Conservation (phyloP, 2,113 vertebrate genomes). For the Grallaria varia region DNA sequence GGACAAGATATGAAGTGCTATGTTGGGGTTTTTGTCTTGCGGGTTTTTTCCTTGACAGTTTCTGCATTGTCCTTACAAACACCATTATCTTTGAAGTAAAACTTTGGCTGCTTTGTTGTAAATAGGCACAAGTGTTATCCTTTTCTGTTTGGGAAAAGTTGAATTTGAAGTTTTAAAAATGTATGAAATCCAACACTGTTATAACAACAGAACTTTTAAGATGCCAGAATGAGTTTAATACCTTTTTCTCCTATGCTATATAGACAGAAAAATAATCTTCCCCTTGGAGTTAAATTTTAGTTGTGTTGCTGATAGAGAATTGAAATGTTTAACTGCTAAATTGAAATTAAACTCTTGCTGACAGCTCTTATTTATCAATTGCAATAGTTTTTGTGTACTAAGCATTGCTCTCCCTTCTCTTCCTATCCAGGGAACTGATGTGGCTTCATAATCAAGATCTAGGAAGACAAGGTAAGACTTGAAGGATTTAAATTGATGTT, state of each 20-base stretch:
- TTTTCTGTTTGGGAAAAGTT: background rate
- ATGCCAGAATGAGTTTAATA: background rate
- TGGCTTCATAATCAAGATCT: background rate
- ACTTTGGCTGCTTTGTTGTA: background rate
- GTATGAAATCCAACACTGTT: background rate
- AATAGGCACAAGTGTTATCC: background rate
- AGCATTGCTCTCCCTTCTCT: background rate
- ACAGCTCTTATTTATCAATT: background rate
- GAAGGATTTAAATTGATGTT: background rate
- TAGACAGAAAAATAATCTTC: background rate
- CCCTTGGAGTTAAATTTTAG: background rate
- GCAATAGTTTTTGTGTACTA: background rate
- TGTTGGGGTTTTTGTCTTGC: background rate
- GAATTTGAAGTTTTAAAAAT: background rate
- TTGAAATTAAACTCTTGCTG: background rate
- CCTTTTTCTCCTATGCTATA: background rate
- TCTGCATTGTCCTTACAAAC: background rate
- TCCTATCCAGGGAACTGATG: background rate
- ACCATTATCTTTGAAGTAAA: background rate
- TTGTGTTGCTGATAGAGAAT: background rate
- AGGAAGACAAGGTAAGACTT: background rate
- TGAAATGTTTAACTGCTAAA: background rate
- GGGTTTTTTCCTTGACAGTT: fast-evolving
- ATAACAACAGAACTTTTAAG: background rate
- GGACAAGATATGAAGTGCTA: background rate